Percentiles rank a stretch among this genome's conserved stretches.
phyloP scores from a whole-genome alignment of 2,113 vertebrate genomes.

The Rhizomys pruinosus region DNA sequence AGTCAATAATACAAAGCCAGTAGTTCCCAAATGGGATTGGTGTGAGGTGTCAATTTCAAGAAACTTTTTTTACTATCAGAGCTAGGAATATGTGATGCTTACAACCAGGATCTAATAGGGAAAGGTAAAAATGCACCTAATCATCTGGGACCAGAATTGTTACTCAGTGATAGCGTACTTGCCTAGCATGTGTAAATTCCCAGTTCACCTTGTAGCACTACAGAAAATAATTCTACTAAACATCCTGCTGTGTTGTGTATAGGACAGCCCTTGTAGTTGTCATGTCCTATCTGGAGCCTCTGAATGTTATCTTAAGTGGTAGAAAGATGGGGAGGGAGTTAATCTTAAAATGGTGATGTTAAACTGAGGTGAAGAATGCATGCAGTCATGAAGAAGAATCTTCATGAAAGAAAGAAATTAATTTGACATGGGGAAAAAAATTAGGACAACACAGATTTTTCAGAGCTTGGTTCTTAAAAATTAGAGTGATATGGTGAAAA shows the following conservation, averaged over 20 bases:
- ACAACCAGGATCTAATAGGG: background rate
- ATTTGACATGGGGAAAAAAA: background rate
- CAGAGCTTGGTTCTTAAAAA: background rate
- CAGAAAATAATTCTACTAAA: background rate
- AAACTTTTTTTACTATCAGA: background rate
- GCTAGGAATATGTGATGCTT: background rate
- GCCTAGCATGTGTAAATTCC: background rate
- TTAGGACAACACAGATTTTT: background rate
- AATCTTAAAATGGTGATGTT: background rate
- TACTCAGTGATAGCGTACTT: background rate
- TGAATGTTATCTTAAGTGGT: background rate
- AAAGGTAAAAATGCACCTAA: background rate
- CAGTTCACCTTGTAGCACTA: background rate
- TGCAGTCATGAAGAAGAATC: background rate
- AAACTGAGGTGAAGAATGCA: background rate
- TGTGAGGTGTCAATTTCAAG: background rate
- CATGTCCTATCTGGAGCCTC: background rate
- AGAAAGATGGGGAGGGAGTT: background rate
- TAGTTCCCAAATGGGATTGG: background rate
- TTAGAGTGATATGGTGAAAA: background rate
- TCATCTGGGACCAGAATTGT: background rate
- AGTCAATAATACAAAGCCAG: background rate
- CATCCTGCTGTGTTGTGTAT: background rate
- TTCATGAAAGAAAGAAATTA: background rate
- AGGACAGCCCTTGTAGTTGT: background rate